A percentile compares a stretch with the other conserved stretches of the same genome.
Conservation (phyloP, 2,113 vertebrate species). For the Budorcas taxicolor region DNA sequence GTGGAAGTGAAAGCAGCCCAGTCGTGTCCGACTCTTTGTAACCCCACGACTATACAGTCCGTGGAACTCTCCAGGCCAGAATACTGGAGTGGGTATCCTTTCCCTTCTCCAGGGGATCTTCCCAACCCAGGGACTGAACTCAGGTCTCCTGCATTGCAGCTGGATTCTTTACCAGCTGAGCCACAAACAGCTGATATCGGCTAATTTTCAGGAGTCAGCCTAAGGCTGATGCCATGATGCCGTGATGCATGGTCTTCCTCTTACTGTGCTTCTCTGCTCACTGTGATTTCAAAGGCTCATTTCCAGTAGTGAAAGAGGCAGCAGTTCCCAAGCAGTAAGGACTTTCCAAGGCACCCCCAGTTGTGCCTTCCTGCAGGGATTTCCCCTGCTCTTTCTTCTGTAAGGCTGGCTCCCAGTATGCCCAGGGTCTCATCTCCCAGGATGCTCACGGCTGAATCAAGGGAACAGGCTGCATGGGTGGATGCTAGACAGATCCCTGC, state of each 20-base stretch:
- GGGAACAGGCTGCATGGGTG: not conserved
- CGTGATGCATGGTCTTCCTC: too few species aligned
- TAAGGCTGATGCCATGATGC: not conserved
- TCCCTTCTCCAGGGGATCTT: not conserved
- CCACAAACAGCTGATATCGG: not conserved
- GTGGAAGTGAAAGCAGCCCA: rapidly evolving
- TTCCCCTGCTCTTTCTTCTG: not conserved
- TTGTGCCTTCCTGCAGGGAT: not conserved
- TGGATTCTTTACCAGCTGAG: not conserved
- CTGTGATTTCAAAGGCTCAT: not conserved
- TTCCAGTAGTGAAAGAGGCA: not conserved
- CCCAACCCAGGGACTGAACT: not conserved
- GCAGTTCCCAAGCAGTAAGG: not conserved
- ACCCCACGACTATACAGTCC: not conserved
- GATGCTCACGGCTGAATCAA: not conserved
- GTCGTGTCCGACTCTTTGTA: not conserved
- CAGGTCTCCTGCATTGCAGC: not conserved
- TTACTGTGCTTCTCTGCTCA: not conserved
- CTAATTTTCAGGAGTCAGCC: not conserved
- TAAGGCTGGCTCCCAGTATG: not conserved
- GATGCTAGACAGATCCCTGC: not conserved
- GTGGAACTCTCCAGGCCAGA: not conserved
- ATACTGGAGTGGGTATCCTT: not conserved
- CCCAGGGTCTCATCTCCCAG: not conserved
- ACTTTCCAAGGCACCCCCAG: rapidly evolving